These are phyloP conservation scores for Lordiphosa mommai DNA, from an alignment of 1,140 invertebrate genomes.

Conservation along the genomic window DNA sequence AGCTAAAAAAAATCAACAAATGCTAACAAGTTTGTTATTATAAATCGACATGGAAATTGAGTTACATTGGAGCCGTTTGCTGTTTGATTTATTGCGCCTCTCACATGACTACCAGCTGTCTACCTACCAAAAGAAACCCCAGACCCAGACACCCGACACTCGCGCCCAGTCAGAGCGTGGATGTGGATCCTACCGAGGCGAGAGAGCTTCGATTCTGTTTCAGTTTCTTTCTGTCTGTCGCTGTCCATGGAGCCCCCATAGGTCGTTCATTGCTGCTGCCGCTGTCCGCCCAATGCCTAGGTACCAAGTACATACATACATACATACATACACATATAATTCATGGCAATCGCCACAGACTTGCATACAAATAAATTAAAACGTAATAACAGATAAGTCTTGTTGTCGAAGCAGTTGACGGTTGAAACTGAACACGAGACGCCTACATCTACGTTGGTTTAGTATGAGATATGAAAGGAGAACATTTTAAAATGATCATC, in stretches of 20 bases:
- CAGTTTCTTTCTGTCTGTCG: slow-evolving; percentile 21
- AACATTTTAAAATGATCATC: too few relatives aligned
- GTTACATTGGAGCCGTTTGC: slow-evolving; percentile 75
- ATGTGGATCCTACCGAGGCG: slow-evolving; percentile 52
- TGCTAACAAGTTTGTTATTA: slow-evolving; percentile 78
- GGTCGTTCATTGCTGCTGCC: slow-evolving; percentile 18
- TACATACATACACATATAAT: slow-evolving; percentile 56
- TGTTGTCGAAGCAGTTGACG: slow-evolving; percentile 32
- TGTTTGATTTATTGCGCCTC: slow-evolving; percentile 76
- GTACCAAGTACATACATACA: slow-evolving; percentile 6
- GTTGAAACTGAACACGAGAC: slow-evolving; percentile 24
- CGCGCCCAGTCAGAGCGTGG: slow-evolving; percentile 33
- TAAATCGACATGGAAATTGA: slow-evolving; percentile 78
- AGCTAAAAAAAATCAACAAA: slow-evolving; percentile 49
- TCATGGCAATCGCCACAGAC: slow-evolving; percentile 58
- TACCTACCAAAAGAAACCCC: slow-evolving; percentile 59
- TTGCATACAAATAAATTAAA: slow-evolving; percentile 70
- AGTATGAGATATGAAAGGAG: too few relatives aligned
- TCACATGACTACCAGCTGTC: slow-evolving; percentile 72
- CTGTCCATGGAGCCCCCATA: slow-evolving; percentile 25
- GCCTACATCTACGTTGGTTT: slow-evolving; percentile 44
- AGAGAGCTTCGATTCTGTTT: slow-evolving; percentile 25
- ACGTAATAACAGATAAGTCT: slow-evolving; percentile 76
- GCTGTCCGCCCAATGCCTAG: slow-evolving; percentile 69
- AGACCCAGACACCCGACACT: slow-evolving; percentile 30